phyloP scores from a whole-genome alignment of 2,797 vertebrate species.

The Dryobates pubescens region DNA sequence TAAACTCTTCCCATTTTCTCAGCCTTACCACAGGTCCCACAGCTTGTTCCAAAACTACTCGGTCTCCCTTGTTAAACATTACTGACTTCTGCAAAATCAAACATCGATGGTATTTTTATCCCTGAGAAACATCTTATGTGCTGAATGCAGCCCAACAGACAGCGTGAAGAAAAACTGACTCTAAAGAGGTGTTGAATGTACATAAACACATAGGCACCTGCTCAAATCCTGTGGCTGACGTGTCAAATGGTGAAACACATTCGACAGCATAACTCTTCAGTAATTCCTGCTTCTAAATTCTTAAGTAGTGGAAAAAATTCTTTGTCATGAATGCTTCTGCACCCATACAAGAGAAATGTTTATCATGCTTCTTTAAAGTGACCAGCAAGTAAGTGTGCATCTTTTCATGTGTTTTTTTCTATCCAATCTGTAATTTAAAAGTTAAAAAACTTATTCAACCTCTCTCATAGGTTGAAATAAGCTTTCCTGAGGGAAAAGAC shows the following conservation, averaged over 20 bases:
- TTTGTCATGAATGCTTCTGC: neutral
- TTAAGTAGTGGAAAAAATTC: neutral
- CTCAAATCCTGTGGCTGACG: neutral
- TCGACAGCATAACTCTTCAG: neutral
- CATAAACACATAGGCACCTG: neutral
- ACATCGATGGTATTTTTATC: neutral
- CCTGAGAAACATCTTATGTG: neutral
- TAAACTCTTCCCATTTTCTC: neutral
- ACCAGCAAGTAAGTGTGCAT: neutral
- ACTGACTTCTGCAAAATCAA: neutral
- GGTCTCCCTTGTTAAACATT: neutral
- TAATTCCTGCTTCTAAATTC: neutral
- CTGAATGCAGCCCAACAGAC: neutral
- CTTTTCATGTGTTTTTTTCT: neutral
- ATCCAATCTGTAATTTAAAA: neutral
- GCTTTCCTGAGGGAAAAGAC: neutral
- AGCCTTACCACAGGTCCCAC: neutral
- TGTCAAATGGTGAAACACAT: neutral
- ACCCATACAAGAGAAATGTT: neutral
- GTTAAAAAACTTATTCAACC: neutral
- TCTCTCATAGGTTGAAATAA: neutral
- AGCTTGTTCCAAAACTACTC: neutral
- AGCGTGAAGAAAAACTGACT: neutral
- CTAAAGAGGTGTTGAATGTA: neutral
- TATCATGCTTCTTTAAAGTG: neutral